Evolutionary conservation across 2,888 invertebrate genomes (phyloP), one percentile per base, ranked within the genome.

Genomic region (Nudaria mundana): DNA sequence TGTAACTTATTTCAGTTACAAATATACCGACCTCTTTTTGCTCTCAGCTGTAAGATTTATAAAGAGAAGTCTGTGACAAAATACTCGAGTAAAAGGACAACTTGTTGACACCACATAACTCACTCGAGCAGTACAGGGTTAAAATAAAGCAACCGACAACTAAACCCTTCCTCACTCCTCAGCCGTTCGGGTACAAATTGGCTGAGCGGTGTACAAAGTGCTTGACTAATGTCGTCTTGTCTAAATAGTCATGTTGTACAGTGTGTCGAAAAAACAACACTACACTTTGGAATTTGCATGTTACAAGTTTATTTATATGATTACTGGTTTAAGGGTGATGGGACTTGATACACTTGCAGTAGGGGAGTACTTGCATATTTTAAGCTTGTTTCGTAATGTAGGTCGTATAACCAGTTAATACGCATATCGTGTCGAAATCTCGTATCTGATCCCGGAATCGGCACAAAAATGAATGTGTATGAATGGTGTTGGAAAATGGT

Each of bases 151-250:
- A 39, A 32, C 35, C 22, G 39, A 41, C 44, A 56, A 58, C 52
- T 49, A 44, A 54, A 61, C 18, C 8, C 3, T 10, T 7, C 16
- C 36, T 33, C 51, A 54, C 61, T 58, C 61, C 57, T 52, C 48
- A 34, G 49, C 56, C 51, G 57, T 62, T 56, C 40, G 23, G 37
- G 23, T 31, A 56, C 62, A 62, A 62, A 62, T 62, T 62, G 49
- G 48, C 46, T 33, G 28, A 40, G 31, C 43, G 40, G 37, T 40
- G 42, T 37, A 51, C 58, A 62, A 60, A 62, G 57, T 50, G 50
- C 52, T 52, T 62, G 59, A 62, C 40, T 51, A 53, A 62, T 62
- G 57, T 38, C 14, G 28, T 26, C 12, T 31, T 20, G 18, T 43
- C 41, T 37, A 20, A 3, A 30, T 40, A 28, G 32, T 53, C 45